Evolutionary conservation across 2,797 vertebrate genomes (phyloP).

Genomic region (Gallirallus australis): DNA sequence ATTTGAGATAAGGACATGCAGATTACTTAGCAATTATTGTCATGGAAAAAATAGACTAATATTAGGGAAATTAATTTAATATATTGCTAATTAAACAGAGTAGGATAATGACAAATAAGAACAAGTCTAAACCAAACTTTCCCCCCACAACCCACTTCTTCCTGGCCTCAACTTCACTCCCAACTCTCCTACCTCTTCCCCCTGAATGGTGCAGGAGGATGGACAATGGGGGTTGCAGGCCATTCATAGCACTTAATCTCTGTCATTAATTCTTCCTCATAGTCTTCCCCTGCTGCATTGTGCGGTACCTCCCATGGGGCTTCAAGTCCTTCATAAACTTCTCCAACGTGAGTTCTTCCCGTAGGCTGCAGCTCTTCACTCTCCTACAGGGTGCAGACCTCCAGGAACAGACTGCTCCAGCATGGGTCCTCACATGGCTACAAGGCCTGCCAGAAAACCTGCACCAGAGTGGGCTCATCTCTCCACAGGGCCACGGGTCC

Average conservation of each 20-base stretch:
- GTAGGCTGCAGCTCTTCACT: fast-evolving
- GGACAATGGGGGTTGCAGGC: not conserved
- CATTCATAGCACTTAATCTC: not conserved
- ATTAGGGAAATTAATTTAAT: not conserved
- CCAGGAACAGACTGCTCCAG: not conserved
- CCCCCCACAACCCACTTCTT: not conserved
- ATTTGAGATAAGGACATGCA: not conserved
- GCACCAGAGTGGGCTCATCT: fast-evolving
- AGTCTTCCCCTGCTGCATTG: not conserved
- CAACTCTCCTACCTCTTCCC: not conserved
- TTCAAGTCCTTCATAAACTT: not conserved
- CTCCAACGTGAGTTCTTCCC: fast-evolving
- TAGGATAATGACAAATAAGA: not conserved
- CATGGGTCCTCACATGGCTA: too few species aligned
- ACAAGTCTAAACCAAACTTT: not conserved
- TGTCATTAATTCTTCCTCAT: not conserved
- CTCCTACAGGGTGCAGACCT: too few species aligned
- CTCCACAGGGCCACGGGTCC: fast-evolving
- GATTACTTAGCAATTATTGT: not conserved
- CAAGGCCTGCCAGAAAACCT: too few species aligned
- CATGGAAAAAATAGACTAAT: not conserved
- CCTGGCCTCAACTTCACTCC: not conserved
- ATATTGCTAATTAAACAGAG: not conserved
- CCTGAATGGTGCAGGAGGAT: fast-evolving
- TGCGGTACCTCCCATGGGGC: not conserved